phyloP scores from a whole-genome alignment of 1,140 invertebrate genomes.

The Euglossa dilemma region DNA sequence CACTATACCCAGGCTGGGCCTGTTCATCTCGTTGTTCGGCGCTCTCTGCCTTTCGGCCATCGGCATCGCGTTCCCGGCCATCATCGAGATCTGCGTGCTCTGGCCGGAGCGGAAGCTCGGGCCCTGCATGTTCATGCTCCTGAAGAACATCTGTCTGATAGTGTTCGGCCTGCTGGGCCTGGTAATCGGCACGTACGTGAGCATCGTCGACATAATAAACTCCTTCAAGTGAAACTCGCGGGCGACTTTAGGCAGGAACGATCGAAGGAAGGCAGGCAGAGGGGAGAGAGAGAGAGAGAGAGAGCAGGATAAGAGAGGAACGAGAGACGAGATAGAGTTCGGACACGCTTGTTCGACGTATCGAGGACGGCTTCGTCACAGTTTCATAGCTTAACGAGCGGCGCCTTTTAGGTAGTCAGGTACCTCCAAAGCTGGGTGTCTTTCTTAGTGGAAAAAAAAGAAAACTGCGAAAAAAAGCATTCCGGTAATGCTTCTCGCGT shows the following conservation, averaged over 20 bases:
- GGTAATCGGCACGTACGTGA: slow-evolving; percentile 87
- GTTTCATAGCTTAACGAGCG: slow-evolving; percentile 35
- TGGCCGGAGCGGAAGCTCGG: slow-evolving; percentile 82
- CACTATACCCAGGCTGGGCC: slow-evolving; percentile 88
- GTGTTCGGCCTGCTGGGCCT: slow-evolving; percentile 87
- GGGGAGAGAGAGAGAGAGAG: not conserved
- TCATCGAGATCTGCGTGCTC: slow-evolving; percentile 88
- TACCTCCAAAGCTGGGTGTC: slow-evolving; percentile 4
- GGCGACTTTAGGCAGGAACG: not conserved
- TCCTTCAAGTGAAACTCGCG: slow-evolving; percentile 63
- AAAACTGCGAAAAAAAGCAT: slow-evolving; percentile 20
- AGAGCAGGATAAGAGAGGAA: not conserved
- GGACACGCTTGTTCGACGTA: slow-evolving; percentile 1
- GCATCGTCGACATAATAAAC: slow-evolving; percentile 85
- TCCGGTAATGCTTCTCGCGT: slow-evolving; percentile 18
- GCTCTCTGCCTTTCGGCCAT: slow-evolving; percentile 91
- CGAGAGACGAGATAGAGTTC: not conserved
- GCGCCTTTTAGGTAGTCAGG: slow-evolving; percentile 32
- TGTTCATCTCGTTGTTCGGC: slow-evolving; percentile 93
- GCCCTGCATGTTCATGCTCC: slow-evolving; percentile 77
- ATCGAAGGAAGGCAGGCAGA: slow-evolving; percentile 3
- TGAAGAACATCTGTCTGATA: slow-evolving; percentile 85
- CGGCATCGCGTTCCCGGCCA: slow-evolving; percentile 91
- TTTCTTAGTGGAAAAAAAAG: slow-evolving; percentile 26
- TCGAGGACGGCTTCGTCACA: slow-evolving; percentile 17